Conservation (phyloP, 2,888 invertebrate species). For the Xestia rhomboidea region DNA sequence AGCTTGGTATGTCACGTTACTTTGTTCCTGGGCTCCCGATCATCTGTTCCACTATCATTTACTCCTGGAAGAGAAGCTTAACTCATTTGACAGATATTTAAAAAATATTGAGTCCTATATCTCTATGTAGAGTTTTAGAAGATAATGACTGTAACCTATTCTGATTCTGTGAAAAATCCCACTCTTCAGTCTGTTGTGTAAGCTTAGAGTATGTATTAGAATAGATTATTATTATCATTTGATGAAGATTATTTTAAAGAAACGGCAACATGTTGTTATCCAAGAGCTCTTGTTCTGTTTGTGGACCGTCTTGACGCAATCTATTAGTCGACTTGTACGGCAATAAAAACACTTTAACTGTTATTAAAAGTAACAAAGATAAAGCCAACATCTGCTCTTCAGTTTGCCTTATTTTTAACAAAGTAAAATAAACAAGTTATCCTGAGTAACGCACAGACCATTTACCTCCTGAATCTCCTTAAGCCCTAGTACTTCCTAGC, state of each 20-base stretch:
- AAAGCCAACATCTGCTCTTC: not conserved
- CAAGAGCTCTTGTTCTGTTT: not conserved
- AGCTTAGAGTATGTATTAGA: no score
- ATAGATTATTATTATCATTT: not conserved
- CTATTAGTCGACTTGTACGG: not conserved
- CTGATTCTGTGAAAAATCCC: not conserved
- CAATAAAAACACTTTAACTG: conserved; percentile 11
- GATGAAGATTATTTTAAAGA: not conserved
- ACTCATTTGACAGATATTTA: not conserved
- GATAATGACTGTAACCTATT: not conserved
- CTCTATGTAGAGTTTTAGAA: not conserved
- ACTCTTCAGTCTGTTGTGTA: not conserved
- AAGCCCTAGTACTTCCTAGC: not conserved
- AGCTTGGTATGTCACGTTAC: not conserved
- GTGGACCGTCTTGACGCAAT: not conserved
- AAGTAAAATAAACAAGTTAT: not conserved
- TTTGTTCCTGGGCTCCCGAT: not conserved
- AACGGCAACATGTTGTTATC: not conserved
- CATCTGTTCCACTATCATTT: not conserved
- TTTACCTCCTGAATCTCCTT: not conserved
- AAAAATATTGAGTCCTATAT: not conserved
- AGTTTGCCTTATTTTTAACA: not conserved
- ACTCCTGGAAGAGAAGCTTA: not conserved
- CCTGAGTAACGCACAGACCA: not conserved
- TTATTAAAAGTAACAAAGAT: not conserved